Conservation (phyloP, 2,113 vertebrate genomes). For the Pseudois nayaur region DNA sequence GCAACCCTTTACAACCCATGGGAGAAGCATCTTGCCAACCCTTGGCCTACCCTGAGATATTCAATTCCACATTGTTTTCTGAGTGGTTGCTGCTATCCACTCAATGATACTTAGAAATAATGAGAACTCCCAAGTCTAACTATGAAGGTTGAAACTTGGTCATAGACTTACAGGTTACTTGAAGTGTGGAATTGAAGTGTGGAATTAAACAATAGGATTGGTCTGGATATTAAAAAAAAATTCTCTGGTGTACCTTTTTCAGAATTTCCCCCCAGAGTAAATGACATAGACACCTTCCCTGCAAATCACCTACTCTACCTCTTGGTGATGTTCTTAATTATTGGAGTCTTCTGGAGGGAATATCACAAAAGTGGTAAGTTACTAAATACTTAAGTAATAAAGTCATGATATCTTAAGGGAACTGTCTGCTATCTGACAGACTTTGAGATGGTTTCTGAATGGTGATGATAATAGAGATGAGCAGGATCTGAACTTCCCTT, state of each 20-base stretch:
- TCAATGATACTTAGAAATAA: background rate
- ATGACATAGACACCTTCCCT: background rate
- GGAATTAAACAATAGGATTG: background rate
- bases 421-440: background rate
- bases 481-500: background rate
- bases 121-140: background rate
- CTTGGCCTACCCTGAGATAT: background rate
- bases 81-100: background rate
- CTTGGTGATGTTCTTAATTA: background rate
- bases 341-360: fast-evolving
- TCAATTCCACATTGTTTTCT: background rate
- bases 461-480: background rate
- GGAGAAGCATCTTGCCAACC: background rate
- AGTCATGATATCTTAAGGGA: background rate
- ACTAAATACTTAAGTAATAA: background rate
- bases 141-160: background rate
- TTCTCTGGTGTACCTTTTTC: background rate
- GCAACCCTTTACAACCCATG: background rate
- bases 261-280: background rate
- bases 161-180: background rate
- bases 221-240: background rate
- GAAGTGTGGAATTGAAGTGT: background rate
- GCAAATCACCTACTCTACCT: fast-evolving
- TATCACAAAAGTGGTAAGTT: background rate
- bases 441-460: background rate